Conservation (phyloP, 2,113 vertebrate species). For the Ammodytes marinus region DNA sequence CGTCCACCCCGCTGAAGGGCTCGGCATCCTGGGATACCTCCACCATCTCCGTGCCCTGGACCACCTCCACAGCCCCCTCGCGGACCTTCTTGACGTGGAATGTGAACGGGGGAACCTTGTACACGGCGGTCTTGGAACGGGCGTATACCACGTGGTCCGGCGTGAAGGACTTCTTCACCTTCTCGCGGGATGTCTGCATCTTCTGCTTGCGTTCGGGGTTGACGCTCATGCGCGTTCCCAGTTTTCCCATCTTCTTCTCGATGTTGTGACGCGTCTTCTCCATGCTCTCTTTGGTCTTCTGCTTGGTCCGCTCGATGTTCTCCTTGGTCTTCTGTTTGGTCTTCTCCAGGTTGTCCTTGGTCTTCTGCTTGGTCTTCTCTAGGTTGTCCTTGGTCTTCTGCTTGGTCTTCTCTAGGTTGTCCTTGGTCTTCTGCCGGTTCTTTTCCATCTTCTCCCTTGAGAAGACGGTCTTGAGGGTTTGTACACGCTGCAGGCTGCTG, state of each 20-base stretch:
- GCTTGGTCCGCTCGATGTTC: constrained; percentile 93
- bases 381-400: constrained; percentile 92
- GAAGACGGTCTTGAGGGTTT: constrained; percentile 96
- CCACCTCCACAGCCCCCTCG: constrained; percentile 90
- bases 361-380: constrained; percentile 89
- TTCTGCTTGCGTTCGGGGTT: constrained; percentile 94
- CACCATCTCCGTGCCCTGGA: constrained; percentile 95
- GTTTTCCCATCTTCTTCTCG: constrained; percentile 97
- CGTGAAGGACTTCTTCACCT: constrained; percentile 96
- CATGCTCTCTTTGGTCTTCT: constrained; percentile 89
- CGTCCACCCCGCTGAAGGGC: constrained; percentile 55
- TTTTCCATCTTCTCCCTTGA: constrained; percentile 94
- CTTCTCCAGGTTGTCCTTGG: constrained; percentile 93
- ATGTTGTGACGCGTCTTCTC: constrained; percentile 94
- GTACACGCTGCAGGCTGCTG: constrained; percentile 93
- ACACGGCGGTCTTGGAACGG: constrained; percentile 92
- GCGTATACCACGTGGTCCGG: constrained; percentile 95
- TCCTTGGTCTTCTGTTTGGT: constrained; percentile 90
- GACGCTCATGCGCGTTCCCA: constrained; percentile 93
- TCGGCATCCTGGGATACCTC: constrained; percentile 86
- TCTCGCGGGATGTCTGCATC: constrained; percentile 92
- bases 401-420: constrained; percentile 92
- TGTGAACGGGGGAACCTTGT: constrained; percentile 98
- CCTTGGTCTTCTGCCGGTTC: constrained; percentile 90
- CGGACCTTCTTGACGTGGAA: constrained; percentile 97